These are phyloP conservation scores for Siniperca chuatsi DNA, from an alignment of 2,113 vertebrate genomes.

Conservation along the genomic window DNA sequence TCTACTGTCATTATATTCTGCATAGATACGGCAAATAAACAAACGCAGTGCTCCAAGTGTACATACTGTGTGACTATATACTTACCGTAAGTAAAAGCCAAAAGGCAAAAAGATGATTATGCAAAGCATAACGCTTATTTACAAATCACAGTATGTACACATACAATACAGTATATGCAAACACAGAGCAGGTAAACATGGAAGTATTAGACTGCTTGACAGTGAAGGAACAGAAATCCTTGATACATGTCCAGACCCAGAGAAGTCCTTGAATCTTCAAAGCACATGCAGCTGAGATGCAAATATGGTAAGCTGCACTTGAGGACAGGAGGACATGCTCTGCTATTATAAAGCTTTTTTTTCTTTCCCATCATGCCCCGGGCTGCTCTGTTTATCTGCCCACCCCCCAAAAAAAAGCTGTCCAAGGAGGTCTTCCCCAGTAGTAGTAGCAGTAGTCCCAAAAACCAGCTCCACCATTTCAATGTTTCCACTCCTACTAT, in stretches of 20 bases:
- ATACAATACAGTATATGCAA: not conserved
- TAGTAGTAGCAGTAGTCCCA: conserved; percentile 8
- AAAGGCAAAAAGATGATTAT: conserved; percentile 33
- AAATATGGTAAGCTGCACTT: conserved; percentile 77
- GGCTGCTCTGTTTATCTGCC: conserved; percentile 79
- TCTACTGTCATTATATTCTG: conserved; percentile 49
- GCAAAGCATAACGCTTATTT: conserved; percentile 5
- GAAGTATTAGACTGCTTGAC: not conserved
- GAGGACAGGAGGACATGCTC: conserved; percentile 70
- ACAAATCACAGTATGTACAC: conserved; percentile 5
- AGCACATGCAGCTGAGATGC: conserved; percentile 72
- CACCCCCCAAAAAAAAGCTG: conserved; percentile 33
- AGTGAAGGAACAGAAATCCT: conserved; percentile 34
- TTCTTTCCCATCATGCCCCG: conserved; percentile 58
- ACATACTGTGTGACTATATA: not conserved
- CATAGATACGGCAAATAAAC: conserved; percentile 49
- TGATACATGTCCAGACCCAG: conserved; percentile 51
- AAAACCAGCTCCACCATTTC: conserved; percentile 15
- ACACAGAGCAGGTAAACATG: conserved; percentile 21
- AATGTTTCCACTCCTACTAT: conserved; percentile 1
- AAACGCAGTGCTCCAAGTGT: conserved; percentile 39
- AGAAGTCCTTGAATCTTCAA: conserved; percentile 77
- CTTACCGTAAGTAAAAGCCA: conserved; percentile 22
- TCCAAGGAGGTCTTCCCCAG: conserved; percentile 43
- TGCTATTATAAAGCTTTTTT: conserved; percentile 70